Percentiles rank a stretch among this genome's conserved stretches.
phyloP scores from a whole-genome alignment of 2,113 vertebrate genomes.

The Hydropotes inermis region DNA sequence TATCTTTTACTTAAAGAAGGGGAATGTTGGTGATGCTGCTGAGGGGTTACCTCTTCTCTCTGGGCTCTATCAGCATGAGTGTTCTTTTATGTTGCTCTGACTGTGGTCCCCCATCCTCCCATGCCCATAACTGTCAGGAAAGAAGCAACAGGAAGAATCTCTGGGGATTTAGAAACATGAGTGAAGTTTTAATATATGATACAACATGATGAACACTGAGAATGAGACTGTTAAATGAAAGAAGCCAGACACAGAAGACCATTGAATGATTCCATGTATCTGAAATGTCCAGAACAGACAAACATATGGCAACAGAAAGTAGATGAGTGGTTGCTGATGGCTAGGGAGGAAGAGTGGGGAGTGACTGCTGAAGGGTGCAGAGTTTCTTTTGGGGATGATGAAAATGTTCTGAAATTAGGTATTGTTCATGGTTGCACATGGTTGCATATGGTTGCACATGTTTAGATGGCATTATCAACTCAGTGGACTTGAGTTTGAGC shows the following conservation, averaged over 20 bases:
- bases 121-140: neutral
- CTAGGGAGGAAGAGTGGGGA: neutral
- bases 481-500: neutral
- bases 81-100: neutral
- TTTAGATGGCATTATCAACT: neutral
- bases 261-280: neutral
- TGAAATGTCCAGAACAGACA: neutral
- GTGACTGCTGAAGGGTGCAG: neutral
- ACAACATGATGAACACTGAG: neutral
- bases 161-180: neutral
- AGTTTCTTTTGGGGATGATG: neutral
- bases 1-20: neutral
- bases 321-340: neutral
- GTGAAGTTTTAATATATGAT: neutral
- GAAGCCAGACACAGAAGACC: neutral
- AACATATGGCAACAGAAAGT: neutral
- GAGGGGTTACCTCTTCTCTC: neutral
- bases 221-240: neutral
- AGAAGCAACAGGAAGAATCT: neutral
- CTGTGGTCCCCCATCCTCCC: neutral
- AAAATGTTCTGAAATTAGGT: neutral
- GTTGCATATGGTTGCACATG: neutral
- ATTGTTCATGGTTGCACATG: neutral
- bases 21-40: neutral
- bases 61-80: neutral